These are phyloP conservation scores for Escarpia spicata DNA, from an alignment of 2,888 invertebrate genomes.

Conservation along the genomic window DNA sequence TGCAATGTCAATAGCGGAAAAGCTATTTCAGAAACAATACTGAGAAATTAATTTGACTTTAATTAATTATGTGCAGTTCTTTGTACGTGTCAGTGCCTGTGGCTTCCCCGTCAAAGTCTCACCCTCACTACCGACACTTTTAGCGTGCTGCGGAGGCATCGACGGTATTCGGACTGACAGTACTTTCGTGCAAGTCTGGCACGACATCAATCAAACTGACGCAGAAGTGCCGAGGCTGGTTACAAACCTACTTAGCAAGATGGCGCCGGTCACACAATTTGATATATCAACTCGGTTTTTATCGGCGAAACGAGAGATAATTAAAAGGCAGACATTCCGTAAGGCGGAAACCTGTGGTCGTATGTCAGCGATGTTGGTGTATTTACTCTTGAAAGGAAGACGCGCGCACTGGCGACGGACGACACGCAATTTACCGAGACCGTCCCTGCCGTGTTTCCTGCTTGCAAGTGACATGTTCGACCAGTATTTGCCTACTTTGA, in stretches of 20 bases:
- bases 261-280: constrained; percentile 16
- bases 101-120: background rate
- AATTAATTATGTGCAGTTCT: background rate
- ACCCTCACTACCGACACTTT: background rate
- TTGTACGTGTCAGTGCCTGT: background rate
- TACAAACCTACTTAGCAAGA: constrained; percentile 16
- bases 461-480: background rate
- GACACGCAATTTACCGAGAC: background rate
- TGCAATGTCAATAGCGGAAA: background rate
- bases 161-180: background rate
- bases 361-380: background rate
- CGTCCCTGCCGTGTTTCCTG: background rate
- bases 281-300: constrained; percentile 16
- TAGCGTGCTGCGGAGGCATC: constrained; percentile 11
- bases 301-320: constrained; percentile 3
- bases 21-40: background rate
- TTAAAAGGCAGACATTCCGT: constrained; percentile 13
- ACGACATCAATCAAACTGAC: background rate
- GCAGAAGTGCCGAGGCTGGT: background rate
- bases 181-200: background rate
- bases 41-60: background rate
- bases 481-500: background rate
- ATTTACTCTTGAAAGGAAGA: background rate
- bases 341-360: background rate
- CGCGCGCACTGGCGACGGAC: background rate